These are phyloP conservation scores for Coenobita brevimanus DNA, from an alignment of 1,140 invertebrate genomes.

Conservation along the genomic window DNA sequence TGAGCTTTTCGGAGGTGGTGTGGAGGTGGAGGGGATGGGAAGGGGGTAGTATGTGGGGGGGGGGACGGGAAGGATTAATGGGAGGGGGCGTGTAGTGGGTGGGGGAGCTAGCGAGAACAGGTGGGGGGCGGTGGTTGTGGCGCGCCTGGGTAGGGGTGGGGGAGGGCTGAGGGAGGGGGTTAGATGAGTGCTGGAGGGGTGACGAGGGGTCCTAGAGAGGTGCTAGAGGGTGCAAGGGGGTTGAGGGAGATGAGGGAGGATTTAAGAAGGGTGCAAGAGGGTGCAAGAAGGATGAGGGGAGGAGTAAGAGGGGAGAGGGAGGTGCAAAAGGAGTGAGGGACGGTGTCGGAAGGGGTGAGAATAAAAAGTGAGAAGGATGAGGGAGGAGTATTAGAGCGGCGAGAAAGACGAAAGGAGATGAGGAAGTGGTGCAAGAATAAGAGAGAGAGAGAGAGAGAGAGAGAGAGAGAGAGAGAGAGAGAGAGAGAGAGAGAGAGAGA, in stretches of 20 bases:
- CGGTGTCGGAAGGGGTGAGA: background rate
- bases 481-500: background rate
- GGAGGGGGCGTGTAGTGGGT: too few relatives aligned
- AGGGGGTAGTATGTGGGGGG: too few relatives aligned
- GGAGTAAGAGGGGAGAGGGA: too few relatives aligned
- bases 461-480: constrained; percentile 5
- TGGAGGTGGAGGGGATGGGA: too few relatives aligned
- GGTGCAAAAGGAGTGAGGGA: too few relatives aligned
- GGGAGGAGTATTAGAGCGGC: too few relatives aligned
- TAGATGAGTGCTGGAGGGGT: background rate
- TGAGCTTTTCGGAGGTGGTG: too few relatives aligned
- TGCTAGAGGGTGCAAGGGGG: background rate
- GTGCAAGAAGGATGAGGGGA: background rate
- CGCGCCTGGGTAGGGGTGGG: background rate
- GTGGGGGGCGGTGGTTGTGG: too few relatives aligned
- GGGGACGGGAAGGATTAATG: too few relatives aligned
- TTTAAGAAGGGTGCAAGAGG: too few relatives aligned
- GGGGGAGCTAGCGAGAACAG: too few relatives aligned
- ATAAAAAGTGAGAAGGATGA: background rate
- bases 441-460: too few relatives aligned
- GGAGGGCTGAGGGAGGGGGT: constrained; percentile 9
- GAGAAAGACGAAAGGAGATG: constrained; percentile 21
- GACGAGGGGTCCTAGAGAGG: background rate
- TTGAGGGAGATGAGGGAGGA: background rate
- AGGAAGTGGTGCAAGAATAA: constrained; percentile 17